A percentile compares a stretch with the other conserved stretches of the same genome.
Conservation (phyloP, 2,888 invertebrate species). For the Monoplex corrugatus region DNA sequence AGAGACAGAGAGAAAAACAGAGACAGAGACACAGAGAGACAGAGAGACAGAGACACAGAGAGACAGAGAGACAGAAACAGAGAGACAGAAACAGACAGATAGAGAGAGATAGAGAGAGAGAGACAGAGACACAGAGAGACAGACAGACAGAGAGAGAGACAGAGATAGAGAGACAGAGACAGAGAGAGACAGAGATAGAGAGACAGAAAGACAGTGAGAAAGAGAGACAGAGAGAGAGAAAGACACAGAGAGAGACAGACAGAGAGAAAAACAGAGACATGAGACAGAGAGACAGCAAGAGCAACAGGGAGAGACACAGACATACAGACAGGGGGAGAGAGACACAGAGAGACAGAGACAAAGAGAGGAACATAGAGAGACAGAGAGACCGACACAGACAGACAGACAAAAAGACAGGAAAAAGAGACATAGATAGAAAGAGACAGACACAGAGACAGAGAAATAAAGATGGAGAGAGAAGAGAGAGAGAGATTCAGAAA, state of each 20-base stretch:
- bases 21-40: not conserved
- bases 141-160: not conserved
- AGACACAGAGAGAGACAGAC: constrained; percentile 2
- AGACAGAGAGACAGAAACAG: not conserved
- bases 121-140: not conserved
- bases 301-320: not conserved
- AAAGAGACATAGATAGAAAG: too few relatives aligned
- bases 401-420: too few relatives aligned
- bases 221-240: not conserved
- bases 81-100: not conserved
- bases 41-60: not conserved
- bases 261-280: not conserved
- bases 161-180: not conserved
- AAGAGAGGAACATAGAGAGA: not conserved
- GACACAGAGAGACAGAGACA: not conserved
- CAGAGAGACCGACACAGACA: too few relatives aligned
- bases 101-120: not conserved
- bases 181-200: not conserved
- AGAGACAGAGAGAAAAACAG: not conserved
- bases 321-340: not conserved
- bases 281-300: not conserved
- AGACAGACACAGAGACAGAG: too few relatives aligned
- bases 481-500: too few relatives aligned
- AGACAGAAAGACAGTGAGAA: not conserved
- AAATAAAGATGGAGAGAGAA: too few relatives aligned